Evolutionary conservation across 1,140 invertebrate species (phyloP).

Genomic region (Euwallacea similis): DNA sequence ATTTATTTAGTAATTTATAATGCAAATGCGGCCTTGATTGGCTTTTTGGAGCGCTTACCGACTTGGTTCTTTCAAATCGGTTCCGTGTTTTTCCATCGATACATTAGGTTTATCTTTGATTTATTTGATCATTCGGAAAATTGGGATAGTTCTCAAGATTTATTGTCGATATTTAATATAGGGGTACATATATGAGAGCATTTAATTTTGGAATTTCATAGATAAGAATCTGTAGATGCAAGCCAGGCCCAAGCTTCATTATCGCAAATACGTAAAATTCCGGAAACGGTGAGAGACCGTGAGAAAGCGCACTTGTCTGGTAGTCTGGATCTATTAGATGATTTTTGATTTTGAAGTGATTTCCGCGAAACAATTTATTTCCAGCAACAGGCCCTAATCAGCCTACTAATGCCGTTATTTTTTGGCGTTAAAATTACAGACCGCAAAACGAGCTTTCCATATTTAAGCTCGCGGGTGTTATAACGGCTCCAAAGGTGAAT

Average conservation of each 20-base stretch:
- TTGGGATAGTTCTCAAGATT: too few relatives aligned
- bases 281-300: not conserved
- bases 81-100: slow-evolving; percentile 24
- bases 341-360: not conserved
- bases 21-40: slow-evolving; percentile 38
- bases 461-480: slow-evolving; percentile 9
- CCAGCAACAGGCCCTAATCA: not conserved
- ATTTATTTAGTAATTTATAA: slow-evolving; percentile 40
- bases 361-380: slow-evolving; percentile 1
- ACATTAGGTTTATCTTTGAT: slow-evolving; percentile 19
- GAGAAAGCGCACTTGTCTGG: not conserved
- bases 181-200: too few relatives aligned
- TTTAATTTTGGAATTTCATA: too few relatives aligned
- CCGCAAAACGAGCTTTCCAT: slow-evolving; percentile 8
- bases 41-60: slow-evolving; percentile 34
- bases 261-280: too few relatives aligned
- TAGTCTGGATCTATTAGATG: too few relatives aligned
- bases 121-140: not conserved
- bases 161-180: too few relatives aligned
- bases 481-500: slow-evolving; percentile 6
- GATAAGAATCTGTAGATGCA: too few relatives aligned
- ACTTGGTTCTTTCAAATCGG: slow-evolving; percentile 11
- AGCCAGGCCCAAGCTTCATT: too few relatives aligned
- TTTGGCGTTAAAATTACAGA: slow-evolving; percentile 9
- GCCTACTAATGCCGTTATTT: slow-evolving; percentile 7